phyloP scores from a whole-genome alignment of 2,888 invertebrate genomes.

The Incurvaria masculella region DNA sequence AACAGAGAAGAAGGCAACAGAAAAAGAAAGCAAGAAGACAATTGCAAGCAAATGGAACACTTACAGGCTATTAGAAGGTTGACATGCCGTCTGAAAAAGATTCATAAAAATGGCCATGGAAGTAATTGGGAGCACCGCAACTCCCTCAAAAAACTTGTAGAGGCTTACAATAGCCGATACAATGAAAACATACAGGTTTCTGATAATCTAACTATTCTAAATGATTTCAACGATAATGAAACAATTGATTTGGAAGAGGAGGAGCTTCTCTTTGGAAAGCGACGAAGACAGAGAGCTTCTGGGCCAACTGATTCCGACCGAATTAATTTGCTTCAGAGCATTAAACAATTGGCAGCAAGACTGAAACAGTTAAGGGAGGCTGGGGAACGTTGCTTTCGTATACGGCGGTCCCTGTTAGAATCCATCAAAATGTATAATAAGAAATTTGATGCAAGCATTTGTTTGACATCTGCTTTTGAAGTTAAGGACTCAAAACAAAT shows the following conservation, averaged over 20 bases:
- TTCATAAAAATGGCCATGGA: constrained; percentile 22
- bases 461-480: constrained; percentile 27
- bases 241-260: constrained; percentile 32
- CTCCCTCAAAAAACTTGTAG: constrained; percentile 26
- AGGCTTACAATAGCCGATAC: constrained; percentile 33
- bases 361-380: constrained; percentile 28
- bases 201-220: constrained; percentile 24
- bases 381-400: constrained; percentile 25
- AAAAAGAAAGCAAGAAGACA: constrained; percentile 22
- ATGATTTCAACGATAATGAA: constrained; percentile 29
- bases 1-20: neutral
- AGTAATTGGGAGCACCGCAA: constrained; percentile 21
- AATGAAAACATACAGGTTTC: constrained; percentile 26
- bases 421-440: constrained; percentile 38
- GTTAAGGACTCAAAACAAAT: constrained; percentile 30
- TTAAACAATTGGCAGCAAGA: constrained; percentile 28
- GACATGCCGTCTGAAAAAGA: constrained; percentile 17
- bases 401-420: constrained; percentile 34
- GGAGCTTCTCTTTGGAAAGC: constrained; percentile 28
- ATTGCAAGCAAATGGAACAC: constrained; percentile 21
- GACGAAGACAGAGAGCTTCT: constrained; percentile 20
- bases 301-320: neutral
- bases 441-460: constrained; percentile 34
- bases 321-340: constrained; percentile 17
- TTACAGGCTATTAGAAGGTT: constrained; percentile 27